A percentile compares a stretch with the other conserved stretches of the same genome.
These are phyloP conservation scores for Hycleus cichorii DNA, from an alignment of 1,140 invertebrate genomes.

Conservation along the genomic window DNA sequence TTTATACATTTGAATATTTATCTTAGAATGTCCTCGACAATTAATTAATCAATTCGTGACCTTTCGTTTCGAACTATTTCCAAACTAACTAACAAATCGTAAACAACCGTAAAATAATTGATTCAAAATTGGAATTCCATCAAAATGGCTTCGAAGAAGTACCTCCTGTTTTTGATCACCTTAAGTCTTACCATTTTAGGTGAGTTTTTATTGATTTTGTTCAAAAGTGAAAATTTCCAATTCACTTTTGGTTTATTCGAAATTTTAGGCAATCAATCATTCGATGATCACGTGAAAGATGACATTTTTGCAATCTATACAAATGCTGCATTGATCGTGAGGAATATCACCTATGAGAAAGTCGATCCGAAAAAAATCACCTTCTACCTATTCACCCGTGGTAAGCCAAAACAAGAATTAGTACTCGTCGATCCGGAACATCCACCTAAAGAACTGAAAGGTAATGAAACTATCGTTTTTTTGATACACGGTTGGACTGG, in stretches of 20 bases:
- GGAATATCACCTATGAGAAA: neutral
- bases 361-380: neutral
- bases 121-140: too few species aligned
- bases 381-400: conserved; percentile 3
- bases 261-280: too few species aligned
- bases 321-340: neutral
- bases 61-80: too few species aligned
- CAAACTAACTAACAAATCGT: too few species aligned
- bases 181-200: too few species aligned
- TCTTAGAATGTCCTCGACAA: too few species aligned
- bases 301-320: conserved; percentile 1
- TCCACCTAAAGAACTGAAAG: neutral
- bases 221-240: neutral
- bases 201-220: too few species aligned
- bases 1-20: too few species aligned
- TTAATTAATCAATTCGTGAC: too few species aligned
- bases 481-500: conserved; percentile 49
- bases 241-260: neutral
- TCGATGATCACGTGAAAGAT: neutral
- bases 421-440: neutral
- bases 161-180: too few species aligned
- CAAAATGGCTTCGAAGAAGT: too few species aligned
- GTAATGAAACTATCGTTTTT: conserved; percentile 23
- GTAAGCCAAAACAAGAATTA: neutral
- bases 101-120: too few species aligned